Evolutionary conservation across 2,113 vertebrate genomes (phyloP).

Genomic region (Potamarius usumacintae): DNA sequence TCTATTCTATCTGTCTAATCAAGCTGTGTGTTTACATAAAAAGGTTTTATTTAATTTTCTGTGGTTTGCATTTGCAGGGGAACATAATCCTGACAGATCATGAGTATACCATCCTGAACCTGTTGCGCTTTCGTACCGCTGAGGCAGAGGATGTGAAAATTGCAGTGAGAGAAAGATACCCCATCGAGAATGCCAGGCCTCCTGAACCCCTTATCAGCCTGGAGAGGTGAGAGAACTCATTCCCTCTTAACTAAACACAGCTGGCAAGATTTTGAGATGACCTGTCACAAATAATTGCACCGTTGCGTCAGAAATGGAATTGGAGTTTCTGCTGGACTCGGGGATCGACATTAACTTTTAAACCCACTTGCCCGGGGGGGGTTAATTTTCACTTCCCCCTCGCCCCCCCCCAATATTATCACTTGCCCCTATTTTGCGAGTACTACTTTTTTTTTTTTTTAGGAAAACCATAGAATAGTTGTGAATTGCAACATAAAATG

Average conservation of each 20-base stretch:
- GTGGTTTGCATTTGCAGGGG: conserved; percentile 73
- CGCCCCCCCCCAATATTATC: too few relatives aligned
- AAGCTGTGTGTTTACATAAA: background rate
- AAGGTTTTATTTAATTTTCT: background rate
- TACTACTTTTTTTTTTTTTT: too few relatives aligned
- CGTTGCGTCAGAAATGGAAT: too few relatives aligned
- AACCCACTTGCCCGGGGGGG: too few relatives aligned
- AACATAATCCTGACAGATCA: conserved; percentile 92
- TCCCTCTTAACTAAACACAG: background rate
- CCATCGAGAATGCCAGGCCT: conserved; percentile 80
- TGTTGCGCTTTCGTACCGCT: conserved; percentile 89
- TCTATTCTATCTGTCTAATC: background rate
- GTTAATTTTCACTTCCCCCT: too few relatives aligned
- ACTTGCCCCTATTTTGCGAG: too few relatives aligned
- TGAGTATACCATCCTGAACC: conserved; percentile 90
- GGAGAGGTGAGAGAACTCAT: conserved; percentile 72
- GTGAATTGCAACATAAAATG: too few relatives aligned
- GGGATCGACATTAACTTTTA: too few relatives aligned
- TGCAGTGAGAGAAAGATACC: conserved; percentile 90
- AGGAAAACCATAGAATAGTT: too few relatives aligned
- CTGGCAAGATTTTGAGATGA: background rate
- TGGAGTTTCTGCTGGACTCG: too few relatives aligned
- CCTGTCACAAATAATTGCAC: background rate
- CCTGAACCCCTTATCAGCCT: conserved; percentile 78
- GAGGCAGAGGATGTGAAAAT: conserved; percentile 91